Percentiles rank a stretch among this genome's conserved stretches.
Evolutionary conservation across 2,888 invertebrate genomes (phyloP).

Genomic region (Acanthopleura granulata): DNA sequence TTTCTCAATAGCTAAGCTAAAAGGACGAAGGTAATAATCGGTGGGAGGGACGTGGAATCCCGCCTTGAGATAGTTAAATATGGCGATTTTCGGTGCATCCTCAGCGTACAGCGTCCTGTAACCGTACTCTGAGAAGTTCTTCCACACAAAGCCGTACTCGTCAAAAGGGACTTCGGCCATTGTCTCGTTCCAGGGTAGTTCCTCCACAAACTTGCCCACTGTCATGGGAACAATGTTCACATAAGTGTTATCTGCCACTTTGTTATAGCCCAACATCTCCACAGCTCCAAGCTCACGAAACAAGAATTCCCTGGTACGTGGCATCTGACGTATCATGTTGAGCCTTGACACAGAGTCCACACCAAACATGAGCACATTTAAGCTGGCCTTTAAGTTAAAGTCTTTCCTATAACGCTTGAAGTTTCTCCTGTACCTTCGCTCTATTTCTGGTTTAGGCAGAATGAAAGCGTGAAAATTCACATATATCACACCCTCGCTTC

Average conservation of each 20-base stretch:
- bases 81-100: slow-evolving; percentile 82
- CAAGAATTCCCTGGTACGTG: slow-evolving; percentile 75
- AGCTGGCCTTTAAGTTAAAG: slow-evolving; percentile 45
- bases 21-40: slow-evolving; percentile 85
- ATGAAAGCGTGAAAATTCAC: slow-evolving; percentile 61
- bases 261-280: slow-evolving; percentile 90
- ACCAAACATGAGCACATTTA: slow-evolving; percentile 85
- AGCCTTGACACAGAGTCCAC: slow-evolving; percentile 88
- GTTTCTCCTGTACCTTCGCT: slow-evolving; percentile 41
- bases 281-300: slow-evolving; percentile 77
- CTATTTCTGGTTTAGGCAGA: slow-evolving; percentile 39
- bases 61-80: slow-evolving; percentile 83
- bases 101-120: slow-evolving; percentile 86
- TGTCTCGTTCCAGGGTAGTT: slow-evolving; percentile 65
- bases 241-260: slow-evolving; percentile 94
- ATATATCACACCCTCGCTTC: slow-evolving; percentile 45
- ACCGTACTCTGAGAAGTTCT: slow-evolving; percentile 79
- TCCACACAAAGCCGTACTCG: slow-evolving; percentile 87
- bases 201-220: slow-evolving; percentile 73
- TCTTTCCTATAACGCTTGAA: slow-evolving; percentile 71
- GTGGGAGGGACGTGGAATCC: slow-evolving; percentile 85
- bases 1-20: slow-evolving; percentile 74
- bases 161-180: slow-evolving; percentile 73
- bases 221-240: slow-evolving; percentile 88
- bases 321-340: slow-evolving; percentile 88